phyloP scores from a whole-genome alignment of 2,797 vertebrate genomes.

The Spheniscus humboldti region DNA sequence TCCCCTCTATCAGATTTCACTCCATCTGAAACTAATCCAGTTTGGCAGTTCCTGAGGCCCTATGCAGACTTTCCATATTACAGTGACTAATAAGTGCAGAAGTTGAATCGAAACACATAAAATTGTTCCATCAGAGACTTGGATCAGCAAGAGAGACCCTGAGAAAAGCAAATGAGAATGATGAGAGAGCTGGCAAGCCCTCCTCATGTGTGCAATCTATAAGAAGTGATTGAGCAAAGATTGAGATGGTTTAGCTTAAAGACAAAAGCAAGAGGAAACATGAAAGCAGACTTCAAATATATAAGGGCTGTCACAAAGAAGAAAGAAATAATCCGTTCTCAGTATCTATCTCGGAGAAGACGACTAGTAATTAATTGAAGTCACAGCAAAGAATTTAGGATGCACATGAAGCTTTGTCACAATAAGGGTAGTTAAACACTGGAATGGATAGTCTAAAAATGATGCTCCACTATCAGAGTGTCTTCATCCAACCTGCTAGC shows the following conservation, averaged over 20 bases:
- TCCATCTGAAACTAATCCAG: neutral
- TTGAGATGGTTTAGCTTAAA: neutral
- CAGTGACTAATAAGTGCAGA: neutral
- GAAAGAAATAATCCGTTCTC: neutral
- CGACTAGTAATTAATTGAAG: neutral
- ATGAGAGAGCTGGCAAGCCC: neutral
- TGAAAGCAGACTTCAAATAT: conserved; percentile 30
- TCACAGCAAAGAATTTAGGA: neutral
- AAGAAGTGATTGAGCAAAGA: conserved; percentile 6
- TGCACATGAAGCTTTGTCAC: neutral
- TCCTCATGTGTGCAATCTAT: neutral
- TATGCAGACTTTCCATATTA: neutral
- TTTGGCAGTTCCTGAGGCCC: neutral
- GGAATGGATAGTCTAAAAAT: neutral
- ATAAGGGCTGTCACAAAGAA: neutral
- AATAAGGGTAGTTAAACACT: neutral
- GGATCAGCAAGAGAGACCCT: neutral
- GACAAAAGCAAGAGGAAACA: conserved; percentile 25
- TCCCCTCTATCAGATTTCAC: neutral
- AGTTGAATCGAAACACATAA: neutral
- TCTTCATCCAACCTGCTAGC: neutral
- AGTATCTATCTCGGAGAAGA: neutral
- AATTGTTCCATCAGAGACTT: neutral
- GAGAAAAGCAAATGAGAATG: neutral
- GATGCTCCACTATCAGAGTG: neutral